These are phyloP conservation scores for Candidula unifasciata DNA, from an alignment of 2,888 invertebrate species.

Conservation along the genomic window DNA sequence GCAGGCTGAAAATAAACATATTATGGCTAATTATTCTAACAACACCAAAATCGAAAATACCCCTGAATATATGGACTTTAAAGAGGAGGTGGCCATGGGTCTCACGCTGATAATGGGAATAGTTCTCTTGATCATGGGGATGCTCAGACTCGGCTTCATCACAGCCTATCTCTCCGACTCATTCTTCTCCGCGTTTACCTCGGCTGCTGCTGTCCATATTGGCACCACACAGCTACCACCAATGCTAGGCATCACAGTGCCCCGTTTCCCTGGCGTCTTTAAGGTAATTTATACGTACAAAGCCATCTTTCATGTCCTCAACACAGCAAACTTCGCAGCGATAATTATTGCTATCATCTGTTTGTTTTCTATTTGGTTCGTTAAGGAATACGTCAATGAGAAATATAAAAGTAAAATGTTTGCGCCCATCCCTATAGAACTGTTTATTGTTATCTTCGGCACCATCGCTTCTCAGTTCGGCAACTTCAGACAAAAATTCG, in stretches of 20 bases:
- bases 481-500: slow-evolving; percentile 60
- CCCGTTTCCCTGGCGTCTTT: slow-evolving; percentile 66
- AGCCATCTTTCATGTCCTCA: slow-evolving; percentile 68
- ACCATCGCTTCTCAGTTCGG: slow-evolving; percentile 69
- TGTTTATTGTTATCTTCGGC: slow-evolving; percentile 73
- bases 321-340: slow-evolving; percentile 65
- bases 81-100: slow-evolving; percentile 69
- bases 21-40: slow-evolving; percentile 30
- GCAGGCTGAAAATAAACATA: slow-evolving; percentile 55
- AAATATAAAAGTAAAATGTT: slow-evolving; percentile 71
- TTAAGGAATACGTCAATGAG: slow-evolving; percentile 74
- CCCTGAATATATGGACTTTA: slow-evolving; percentile 69
- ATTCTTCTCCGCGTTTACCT: slow-evolving; percentile 75
- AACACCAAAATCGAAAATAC: slow-evolving; percentile 58
- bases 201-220: slow-evolving; percentile 75
- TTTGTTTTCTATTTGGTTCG: slow-evolving; percentile 66
- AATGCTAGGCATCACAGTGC: slow-evolving; percentile 70
- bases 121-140: slow-evolving; percentile 71
- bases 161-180: slow-evolving; percentile 76
- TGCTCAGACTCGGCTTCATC: slow-evolving; percentile 74
- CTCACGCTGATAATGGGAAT: slow-evolving; percentile 69
- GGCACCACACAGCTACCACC: slow-evolving; percentile 73
- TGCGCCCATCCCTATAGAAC: slow-evolving; percentile 76
- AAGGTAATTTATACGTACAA: slow-evolving; percentile 70
- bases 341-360: slow-evolving; percentile 65